Base-by-base conservation (phyloP, 2,113 vertebrate genomes). In the Toxostoma redivivum region DNA sequence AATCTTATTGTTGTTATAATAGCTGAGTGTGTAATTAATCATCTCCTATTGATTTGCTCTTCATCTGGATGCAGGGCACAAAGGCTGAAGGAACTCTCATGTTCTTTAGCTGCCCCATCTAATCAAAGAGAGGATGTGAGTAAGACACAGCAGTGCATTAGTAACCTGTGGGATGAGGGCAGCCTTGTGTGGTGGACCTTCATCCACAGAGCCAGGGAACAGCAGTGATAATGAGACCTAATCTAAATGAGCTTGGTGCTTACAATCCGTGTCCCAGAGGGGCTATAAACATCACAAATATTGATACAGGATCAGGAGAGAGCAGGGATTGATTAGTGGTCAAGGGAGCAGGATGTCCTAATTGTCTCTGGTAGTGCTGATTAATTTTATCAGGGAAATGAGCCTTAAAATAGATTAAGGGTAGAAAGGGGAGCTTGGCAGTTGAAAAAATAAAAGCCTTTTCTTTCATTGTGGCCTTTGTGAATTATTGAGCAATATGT, bases 21-120 rank as follows among this genome's bases (percentile, higher is more conserved):
- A 66, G 71, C 77, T 72, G 85, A 90, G 85, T 76, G 84, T 95
- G 92, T 81, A 90, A 87, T 95, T 96, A 97, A 97, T 97, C 90
- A 95, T 93, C 94, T 95, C 31, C 4, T 95, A 97, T 97, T 96
- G 97, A 97, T 96, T 50, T 95, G 84, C n/a, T 69, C n/a, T 91
- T 92, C 72, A 90, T 95, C 61, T 95, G 33, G 88, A 96, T 96
- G 95, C 91, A 69, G 38, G 58, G 71, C 81, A 91, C 71, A 88
- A 83, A 84, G 78, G 33, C 83, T 93, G 94, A 37, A 79, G 92
- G 94, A 74, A 57, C 71, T 88, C 90, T 97, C 35, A 2, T 40
- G 90, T 78, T 90, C 13, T 93, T 93, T 82, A 88, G 93, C 96
- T 96, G 92, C 72, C 88, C 64, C 57, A 42, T 90, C 61, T 37